Evolutionary conservation across 2,888 invertebrate genomes (phyloP), one percentile per base, ranked within the genome.

Genomic region (Drosophila yooni): DNA sequence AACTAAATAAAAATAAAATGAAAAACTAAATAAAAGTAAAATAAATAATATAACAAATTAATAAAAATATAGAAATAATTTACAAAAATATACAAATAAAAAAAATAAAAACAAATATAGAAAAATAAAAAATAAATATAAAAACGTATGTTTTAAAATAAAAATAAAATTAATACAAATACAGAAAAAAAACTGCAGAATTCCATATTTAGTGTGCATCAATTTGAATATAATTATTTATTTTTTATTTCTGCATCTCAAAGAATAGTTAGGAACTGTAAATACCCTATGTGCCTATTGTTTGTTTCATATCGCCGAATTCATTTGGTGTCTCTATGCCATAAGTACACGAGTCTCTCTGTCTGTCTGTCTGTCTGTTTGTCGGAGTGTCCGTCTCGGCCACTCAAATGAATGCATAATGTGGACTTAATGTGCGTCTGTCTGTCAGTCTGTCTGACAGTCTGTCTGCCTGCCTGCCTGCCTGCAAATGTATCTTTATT

Each of bases 391-490:
- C 54, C 54, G 50, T 65, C 59, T 67, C 68, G 33, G 54, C 54
- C 70, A 57, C 70, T 70, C 75, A 82, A 82, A 82, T 81, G 86
- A 74, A 81, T 79, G 83, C 83, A 88, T 86, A 86, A 85, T 88
- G 74, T 71, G 61, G 54, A 68, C 79, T 78, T 84, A 88, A 88
- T 88, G 79, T 70, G 40, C 54, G 59, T 60, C 53, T 50, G 64
- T 51, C 63, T 56, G 54, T 56, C 54, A 54, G 57, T 68, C 60
- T 46, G 60, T 68, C 60, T 50, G 61, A 51, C 70, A 38, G 69
- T 54, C 27, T 57, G 64, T 21, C 33, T 15, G 33, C 8, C 53
- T 25, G 13, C 53, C 56, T 62, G 71, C 56, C 54, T 71, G 68
- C 52, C 65, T 54, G 65, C 40, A 74, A 74, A 72, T 81, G 73